phyloP scores from a whole-genome alignment of 2,113 vertebrate species.

The Pristiophorus japonicus region DNA sequence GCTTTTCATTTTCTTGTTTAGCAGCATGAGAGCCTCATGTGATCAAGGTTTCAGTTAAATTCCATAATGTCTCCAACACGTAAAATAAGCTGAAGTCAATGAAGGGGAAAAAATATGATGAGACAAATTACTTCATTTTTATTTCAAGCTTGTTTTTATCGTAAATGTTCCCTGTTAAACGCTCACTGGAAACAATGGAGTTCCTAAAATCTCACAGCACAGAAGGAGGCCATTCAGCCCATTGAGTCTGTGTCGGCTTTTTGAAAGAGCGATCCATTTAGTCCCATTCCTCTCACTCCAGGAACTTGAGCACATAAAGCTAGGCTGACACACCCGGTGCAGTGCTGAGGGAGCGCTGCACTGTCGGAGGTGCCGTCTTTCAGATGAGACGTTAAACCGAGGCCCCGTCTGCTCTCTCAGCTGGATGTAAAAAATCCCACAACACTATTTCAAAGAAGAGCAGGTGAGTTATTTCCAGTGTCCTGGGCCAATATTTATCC shows the following conservation, averaged over 20 bases:
- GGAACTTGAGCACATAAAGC: no score
- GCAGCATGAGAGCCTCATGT: background rate
- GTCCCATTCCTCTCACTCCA: no score
- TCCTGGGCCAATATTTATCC: no score
- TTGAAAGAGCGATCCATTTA: background rate
- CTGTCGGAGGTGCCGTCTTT: no score
- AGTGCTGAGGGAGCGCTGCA: no score
- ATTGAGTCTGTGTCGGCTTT: background rate
- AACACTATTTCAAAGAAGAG: no score
- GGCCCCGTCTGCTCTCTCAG: no score
- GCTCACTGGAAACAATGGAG: background rate
- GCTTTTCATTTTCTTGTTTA: background rate
- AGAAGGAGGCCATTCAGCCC: background rate
- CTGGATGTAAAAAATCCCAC: no score
- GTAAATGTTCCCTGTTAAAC: background rate
- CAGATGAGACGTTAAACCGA: no score
- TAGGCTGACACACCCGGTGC: no score
- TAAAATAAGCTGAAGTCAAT: background rate
- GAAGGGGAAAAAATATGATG: background rate
- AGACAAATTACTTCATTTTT: background rate
- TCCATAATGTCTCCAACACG: background rate
- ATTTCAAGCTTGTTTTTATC: background rate
- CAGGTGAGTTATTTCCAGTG: no score
- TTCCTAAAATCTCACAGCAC: background rate
- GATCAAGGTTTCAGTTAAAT: background rate